Percentiles rank a stretch among this genome's conserved stretches.
Evolutionary conservation across 2,888 invertebrate genomes (phyloP).

Genomic region (Epinotia demarniana): DNA sequence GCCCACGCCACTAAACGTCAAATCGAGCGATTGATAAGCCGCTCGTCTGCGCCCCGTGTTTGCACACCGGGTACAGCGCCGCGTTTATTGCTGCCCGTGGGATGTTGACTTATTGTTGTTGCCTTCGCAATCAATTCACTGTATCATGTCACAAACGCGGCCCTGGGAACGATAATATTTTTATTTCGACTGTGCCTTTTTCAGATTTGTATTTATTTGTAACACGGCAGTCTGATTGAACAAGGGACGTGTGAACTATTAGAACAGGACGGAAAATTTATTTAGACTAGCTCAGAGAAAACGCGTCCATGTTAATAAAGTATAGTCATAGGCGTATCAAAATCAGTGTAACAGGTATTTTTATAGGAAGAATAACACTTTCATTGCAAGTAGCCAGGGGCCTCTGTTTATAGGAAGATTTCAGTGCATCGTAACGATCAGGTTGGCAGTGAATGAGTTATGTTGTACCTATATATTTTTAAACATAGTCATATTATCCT

Average conservation of each 20-base stretch:
- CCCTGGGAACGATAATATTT: conserved; percentile 72
- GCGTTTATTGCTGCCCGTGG: conserved; percentile 61
- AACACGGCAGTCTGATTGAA: not conserved
- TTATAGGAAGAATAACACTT: too few relatives aligned
- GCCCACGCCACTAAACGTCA: conserved; percentile 73
- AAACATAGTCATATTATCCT: too few relatives aligned
- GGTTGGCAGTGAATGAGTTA: too few relatives aligned
- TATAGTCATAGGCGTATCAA: too few relatives aligned
- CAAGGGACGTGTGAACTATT: not conserved
- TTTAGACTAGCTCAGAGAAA: not conserved
- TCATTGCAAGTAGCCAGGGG: too few relatives aligned
- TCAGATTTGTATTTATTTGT: conserved; percentile 37
- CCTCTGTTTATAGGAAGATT: too few relatives aligned
- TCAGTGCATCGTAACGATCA: too few relatives aligned
- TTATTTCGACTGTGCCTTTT: conserved; percentile 59
- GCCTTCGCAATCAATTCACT: conserved; percentile 53
- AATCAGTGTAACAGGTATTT: too few relatives aligned
- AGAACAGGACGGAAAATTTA: not conserved
- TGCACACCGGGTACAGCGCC: conserved; percentile 57
- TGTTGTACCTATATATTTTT: too few relatives aligned
- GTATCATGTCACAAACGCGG: conserved; percentile 51
- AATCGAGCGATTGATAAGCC: conserved; percentile 74
- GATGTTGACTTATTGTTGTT: conserved; percentile 66
- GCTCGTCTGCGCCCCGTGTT: conserved; percentile 63
- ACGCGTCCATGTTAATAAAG: not conserved